Percentiles rank a stretch among this genome's conserved stretches.
phyloP scores from a whole-genome alignment of 2,888 invertebrate genomes.

The Clanis bilineata region DNA sequence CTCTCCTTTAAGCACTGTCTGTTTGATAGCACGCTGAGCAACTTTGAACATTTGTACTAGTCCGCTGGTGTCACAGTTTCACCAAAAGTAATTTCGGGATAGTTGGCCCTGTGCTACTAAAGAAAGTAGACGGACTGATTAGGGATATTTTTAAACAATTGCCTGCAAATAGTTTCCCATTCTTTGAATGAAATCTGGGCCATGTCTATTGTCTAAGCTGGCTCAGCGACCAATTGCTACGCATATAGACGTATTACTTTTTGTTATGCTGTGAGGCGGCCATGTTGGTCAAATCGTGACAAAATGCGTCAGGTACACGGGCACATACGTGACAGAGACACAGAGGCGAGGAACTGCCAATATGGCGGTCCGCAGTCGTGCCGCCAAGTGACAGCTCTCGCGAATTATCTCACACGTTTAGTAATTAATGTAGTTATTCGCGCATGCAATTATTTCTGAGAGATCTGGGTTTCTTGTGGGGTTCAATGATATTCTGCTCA shows the following conservation, averaged over 20 bases:
- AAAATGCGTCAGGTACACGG: constrained; percentile 6
- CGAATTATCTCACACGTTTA: constrained; percentile 7
- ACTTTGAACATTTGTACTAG: too few relatives aligned
- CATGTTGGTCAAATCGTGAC: constrained; percentile 11
- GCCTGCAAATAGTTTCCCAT: neutral
- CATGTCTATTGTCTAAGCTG: neutral
- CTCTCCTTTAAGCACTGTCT: too few relatives aligned
- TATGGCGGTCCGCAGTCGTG: constrained; percentile 8
- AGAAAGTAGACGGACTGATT: too few relatives aligned
- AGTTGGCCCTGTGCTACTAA: too few relatives aligned
- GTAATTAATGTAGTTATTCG: neutral
- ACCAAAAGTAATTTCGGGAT: too few relatives aligned
- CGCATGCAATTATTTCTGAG: neutral
- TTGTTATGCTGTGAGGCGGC: neutral
- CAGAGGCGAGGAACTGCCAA: neutral
- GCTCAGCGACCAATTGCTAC: neutral
- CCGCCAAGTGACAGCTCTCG: constrained; percentile 5
- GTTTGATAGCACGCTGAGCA: too few relatives aligned
- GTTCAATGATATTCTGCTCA: neutral
- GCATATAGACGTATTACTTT: neutral
- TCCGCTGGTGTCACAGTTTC: too few relatives aligned
- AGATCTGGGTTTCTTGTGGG: neutral
- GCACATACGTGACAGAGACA: neutral
- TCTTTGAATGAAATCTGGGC: neutral
- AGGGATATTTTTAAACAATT: neutral